phyloP scores from a whole-genome alignment of 2,888 invertebrate genomes.

The Oligia latruncula region DNA sequence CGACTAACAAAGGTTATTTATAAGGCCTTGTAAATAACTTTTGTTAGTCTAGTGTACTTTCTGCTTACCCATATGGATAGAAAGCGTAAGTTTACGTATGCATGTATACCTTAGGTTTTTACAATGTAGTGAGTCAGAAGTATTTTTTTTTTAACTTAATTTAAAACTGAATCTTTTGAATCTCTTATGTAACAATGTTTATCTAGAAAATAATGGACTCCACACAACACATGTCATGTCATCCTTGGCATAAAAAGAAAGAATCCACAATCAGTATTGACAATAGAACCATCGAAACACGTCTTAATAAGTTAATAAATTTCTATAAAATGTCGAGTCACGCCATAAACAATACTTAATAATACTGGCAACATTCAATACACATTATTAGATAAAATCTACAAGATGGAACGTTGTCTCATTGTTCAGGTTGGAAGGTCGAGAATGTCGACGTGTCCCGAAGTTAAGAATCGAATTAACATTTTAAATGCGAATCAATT shows the following conservation, averaged over 20 bases:
- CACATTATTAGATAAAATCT: slow-evolving; percentile 67
- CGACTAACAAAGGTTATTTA: too few relatives aligned
- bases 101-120: too few relatives aligned
- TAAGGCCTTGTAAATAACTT: too few relatives aligned
- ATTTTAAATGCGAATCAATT: slow-evolving; percentile 83
- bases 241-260: slow-evolving; percentile 15
- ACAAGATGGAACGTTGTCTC: slow-evolving; percentile 55
- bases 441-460: slow-evolving; percentile 58
- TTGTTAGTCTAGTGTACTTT: too few relatives aligned
- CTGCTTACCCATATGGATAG: too few relatives aligned
- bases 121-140: neutral
- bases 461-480: slow-evolving; percentile 78
- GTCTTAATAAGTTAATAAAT: slow-evolving; percentile 63
- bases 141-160: too few relatives aligned
- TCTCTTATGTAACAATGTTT: neutral
- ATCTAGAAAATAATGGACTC: slow-evolving; percentile 1
- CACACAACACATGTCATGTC: neutral
- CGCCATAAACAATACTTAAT: slow-evolving; percentile 58
- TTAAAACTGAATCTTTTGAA: neutral
- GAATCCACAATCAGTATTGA: slow-evolving; percentile 53
- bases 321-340: slow-evolving; percentile 57
- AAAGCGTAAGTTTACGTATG: too few relatives aligned
- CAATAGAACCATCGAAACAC: slow-evolving; percentile 61
- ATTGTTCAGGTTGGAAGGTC: slow-evolving; percentile 67
- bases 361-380: slow-evolving; percentile 59